Conservation (phyloP, 2,888 invertebrate species). For the Pollenia amentaria region DNA sequence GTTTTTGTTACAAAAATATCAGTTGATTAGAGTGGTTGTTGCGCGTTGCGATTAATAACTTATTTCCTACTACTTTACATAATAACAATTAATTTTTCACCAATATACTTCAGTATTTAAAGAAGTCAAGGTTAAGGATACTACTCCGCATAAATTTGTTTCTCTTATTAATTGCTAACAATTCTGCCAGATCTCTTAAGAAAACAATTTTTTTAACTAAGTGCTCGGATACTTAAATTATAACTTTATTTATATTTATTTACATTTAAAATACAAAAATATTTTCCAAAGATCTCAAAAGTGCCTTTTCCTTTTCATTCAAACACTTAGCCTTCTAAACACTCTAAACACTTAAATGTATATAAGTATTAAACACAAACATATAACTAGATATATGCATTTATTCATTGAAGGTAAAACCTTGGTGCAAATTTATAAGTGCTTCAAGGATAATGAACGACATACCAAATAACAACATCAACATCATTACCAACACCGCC, state of each 20-base stretch:
- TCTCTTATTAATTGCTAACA: too few relatives aligned
- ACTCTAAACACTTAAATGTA: background rate
- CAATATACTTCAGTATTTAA: too few relatives aligned
- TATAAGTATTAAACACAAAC: background rate
- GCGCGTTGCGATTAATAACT: too few relatives aligned
- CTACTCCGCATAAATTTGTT: too few relatives aligned
- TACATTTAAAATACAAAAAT: background rate
- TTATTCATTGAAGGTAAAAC: slow-evolving; percentile 31
- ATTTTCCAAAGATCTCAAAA: background rate
- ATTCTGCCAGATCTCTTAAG: too few relatives aligned
- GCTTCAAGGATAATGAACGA: slow-evolving; percentile 52
- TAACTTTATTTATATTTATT: background rate
- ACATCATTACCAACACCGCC: background rate
- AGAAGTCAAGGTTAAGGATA: too few relatives aligned
- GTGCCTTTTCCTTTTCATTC: background rate
- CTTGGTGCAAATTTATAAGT: slow-evolving; percentile 54
- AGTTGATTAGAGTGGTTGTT: too few relatives aligned
- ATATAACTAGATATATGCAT: background rate
- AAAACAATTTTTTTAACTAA: background rate
- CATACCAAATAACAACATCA: slow-evolving; percentile 10
- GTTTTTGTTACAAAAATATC: too few relatives aligned
- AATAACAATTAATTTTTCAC: too few relatives aligned
- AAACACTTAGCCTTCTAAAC: background rate
- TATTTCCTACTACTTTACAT: too few relatives aligned
- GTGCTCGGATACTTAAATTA: background rate